Base-by-base conservation (phyloP, 2,113 vertebrate species). In the Aphyosemion australe region DNA sequence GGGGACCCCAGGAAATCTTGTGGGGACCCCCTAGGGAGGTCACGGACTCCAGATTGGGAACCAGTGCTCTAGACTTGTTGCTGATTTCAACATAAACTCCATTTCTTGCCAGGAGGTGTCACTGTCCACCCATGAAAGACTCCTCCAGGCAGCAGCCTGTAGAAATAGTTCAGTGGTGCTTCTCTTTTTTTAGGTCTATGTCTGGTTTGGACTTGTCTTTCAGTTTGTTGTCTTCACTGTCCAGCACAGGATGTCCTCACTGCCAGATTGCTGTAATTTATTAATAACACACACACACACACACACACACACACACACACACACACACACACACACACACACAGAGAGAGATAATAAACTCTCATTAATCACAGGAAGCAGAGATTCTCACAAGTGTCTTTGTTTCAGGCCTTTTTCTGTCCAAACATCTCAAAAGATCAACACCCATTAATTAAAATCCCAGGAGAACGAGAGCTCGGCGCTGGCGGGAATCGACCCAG, bases 91-190 rank as follows among this genome's bases (percentile, higher is more conserved):
- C 26, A 5, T 26, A 41, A 61, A 39, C 20, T 26, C 52, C 51
- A 15, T 7, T 16, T 7, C 5, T 32, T 20, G 14, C 66, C 90
- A 89, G 48, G 43, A 69, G 87, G 76, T 84, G 90, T 87, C 90
- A 82, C 79, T 84, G 80, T 85, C 83, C 12, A 59, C 65, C 45
- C 68, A 64, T 51, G 49, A 82, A 39, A 9, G 32, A 37, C 21
- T 51, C 20, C 47, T 3, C 18, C 7, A 6, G 41, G 26, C 1
- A 37, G 45, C 53, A 31, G 32, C 32, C 47, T 15, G 19, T 16
- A 71, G 48, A 78, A 37, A 5, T 10, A 60, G 11, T 49, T 12
- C 51, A 21, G 19, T 20, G 60, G 53, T 55, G 34, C 41, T 19
- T 69, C 19, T 10, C 6, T 37, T 5, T 37, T 37, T 37, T 26